Percentiles rank a stretch among this genome's conserved stretches.
phyloP scores from a whole-genome alignment of 2,888 invertebrate genomes.

The Sinelater perroti region DNA sequence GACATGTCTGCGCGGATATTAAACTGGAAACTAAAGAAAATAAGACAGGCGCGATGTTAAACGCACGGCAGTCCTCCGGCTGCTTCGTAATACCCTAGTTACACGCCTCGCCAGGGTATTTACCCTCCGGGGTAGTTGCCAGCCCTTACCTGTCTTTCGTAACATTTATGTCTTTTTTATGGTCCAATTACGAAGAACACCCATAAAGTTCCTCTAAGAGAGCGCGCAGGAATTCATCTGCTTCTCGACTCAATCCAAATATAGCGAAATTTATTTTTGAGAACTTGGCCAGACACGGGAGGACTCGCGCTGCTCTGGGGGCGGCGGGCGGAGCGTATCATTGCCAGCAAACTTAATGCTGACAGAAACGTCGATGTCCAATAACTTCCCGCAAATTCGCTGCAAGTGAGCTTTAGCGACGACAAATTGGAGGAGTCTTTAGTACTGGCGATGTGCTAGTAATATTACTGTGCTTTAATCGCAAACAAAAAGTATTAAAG shows the following conservation, averaged over 20 bases:
- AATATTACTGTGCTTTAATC: no score
- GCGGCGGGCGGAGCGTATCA: no score
- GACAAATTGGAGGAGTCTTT: no score
- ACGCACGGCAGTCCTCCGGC: constrained; percentile 20
- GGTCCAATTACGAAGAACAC: constrained; percentile 39
- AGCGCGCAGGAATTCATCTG: constrained; percentile 18
- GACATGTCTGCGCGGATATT: constrained; percentile 24
- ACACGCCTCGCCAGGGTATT: constrained; percentile 34
- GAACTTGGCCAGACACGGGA: background rate
- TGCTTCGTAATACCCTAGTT: constrained; percentile 34
- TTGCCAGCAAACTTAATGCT: no score
- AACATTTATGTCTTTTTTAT: constrained; percentile 41
- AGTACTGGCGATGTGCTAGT: no score
- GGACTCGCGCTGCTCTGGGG: no score
- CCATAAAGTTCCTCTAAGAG: constrained; percentile 30
- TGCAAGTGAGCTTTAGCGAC: no score
- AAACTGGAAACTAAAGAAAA: constrained; percentile 23
- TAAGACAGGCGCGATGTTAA: constrained; percentile 21
- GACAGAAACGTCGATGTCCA: no score
- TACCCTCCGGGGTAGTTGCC: constrained; percentile 35
- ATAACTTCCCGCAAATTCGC: no score
- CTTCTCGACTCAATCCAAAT: constrained; percentile 21
- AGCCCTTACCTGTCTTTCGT: constrained; percentile 38
- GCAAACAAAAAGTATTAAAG: no score
- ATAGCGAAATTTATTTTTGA: constrained; percentile 14